A percentile compares a stretch with the other conserved stretches of the same genome.
phyloP scores from a whole-genome alignment of 2,888 invertebrate species.

The Danaus chrysippus region DNA sequence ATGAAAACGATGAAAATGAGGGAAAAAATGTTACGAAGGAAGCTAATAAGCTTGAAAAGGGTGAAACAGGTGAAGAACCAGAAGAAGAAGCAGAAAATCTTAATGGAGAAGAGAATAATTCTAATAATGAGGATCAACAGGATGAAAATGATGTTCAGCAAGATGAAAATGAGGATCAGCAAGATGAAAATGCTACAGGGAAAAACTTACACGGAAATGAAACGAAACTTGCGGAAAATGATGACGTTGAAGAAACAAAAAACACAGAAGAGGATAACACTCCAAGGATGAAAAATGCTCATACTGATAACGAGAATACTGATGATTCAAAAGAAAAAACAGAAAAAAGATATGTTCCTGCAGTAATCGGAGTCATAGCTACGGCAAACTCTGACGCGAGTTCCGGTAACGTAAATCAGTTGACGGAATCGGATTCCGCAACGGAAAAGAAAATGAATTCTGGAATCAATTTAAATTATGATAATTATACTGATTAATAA shows the following conservation, averaged over 20 bases:
- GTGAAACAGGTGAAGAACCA: not conserved
- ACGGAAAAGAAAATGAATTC: not conserved
- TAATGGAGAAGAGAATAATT: constrained; percentile 7
- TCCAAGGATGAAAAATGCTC: not conserved
- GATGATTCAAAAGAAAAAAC: not conserved
- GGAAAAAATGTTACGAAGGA: not conserved
- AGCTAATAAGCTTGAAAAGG: not conserved
- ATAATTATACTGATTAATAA: not conserved
- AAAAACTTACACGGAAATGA: not conserved
- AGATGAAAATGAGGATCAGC: constrained; percentile 8
- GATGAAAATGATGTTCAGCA: no score
- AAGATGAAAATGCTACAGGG: constrained; percentile 3
- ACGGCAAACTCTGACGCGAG: no score
- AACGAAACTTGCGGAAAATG: constrained; percentile 1
- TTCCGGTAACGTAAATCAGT: no score
- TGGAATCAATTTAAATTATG: not conserved
- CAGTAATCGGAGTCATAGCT: no score
- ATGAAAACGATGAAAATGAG: not conserved
- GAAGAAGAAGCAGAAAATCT: constrained; percentile 6
- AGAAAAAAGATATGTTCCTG: not conserved
- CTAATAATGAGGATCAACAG: constrained; percentile 12
- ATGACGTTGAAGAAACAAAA: not conserved
- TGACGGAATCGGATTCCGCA: not conserved
- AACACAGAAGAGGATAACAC: not conserved
- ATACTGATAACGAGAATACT: not conserved